These are phyloP conservation scores for Opisthograptis luteolata DNA, from an alignment of 2,888 invertebrate species.

Conservation along the genomic window DNA sequence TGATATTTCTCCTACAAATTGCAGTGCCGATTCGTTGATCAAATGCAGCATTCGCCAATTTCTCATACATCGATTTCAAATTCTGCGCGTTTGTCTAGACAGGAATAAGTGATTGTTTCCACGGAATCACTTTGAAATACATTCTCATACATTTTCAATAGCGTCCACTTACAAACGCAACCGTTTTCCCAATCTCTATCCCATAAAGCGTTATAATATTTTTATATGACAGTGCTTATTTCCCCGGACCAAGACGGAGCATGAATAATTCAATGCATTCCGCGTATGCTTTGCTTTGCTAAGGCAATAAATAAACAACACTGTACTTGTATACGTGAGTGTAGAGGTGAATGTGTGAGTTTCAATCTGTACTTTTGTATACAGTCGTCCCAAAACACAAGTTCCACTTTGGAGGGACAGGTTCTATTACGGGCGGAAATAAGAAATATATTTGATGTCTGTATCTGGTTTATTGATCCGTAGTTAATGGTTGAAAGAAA, in stretches of 20 bases:
- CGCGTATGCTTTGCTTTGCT: conserved; percentile 40
- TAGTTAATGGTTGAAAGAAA: no score
- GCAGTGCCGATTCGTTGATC: no score
- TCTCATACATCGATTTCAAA: background rate
- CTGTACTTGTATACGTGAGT: background rate
- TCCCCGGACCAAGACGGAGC: conserved; percentile 17
- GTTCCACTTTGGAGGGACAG: background rate
- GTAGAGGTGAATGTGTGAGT: background rate
- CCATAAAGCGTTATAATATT: conserved; percentile 25
- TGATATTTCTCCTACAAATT: no score
- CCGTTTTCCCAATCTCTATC: conserved; percentile 25
- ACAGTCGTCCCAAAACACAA: background rate
- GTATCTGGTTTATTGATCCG: no score
- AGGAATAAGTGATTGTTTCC: conserved; percentile 1
- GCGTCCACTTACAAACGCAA: conserved; percentile 17
- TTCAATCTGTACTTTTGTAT: background rate
- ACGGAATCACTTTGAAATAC: background rate
- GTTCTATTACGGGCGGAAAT: background rate
- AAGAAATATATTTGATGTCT: background rate
- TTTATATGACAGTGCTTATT: conserved; percentile 27
- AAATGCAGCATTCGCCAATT: no score
- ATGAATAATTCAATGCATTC: conserved; percentile 58
- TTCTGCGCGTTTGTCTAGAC: background rate
- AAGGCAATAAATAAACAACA: conserved; percentile 43
- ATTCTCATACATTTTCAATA: conserved; percentile 27